Evolutionary conservation across 2,113 vertebrate species (phyloP).

Genomic region (Triplophysa siluroides): DNA sequence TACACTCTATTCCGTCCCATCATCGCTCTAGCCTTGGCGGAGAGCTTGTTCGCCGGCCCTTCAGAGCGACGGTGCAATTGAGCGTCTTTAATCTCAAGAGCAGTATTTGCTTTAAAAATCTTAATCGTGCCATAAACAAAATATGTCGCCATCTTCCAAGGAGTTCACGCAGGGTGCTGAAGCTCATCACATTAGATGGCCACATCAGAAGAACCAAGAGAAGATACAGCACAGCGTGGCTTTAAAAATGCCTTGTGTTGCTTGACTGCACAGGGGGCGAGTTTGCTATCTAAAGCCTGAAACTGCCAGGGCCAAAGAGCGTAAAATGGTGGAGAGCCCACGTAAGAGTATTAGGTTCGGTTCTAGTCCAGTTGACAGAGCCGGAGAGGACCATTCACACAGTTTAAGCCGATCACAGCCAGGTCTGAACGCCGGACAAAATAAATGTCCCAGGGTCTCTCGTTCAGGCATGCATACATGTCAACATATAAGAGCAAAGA

Average conservation of each 20-base stretch:
- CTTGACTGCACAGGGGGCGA: conserved; percentile 70
- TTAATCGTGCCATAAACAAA: conserved; percentile 61
- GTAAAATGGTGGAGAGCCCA: conserved; percentile 59
- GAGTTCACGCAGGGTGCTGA: conserved; percentile 45
- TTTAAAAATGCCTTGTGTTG: conserved; percentile 69
- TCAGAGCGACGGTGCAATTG: not conserved
- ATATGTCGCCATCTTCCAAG: conserved; percentile 38
- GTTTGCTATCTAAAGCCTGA: conserved; percentile 73
- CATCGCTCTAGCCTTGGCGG: not conserved
- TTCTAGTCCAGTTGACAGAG: conserved; percentile 46
- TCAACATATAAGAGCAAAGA: not conserved
- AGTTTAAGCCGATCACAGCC: conserved; percentile 14
- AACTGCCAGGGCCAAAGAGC: conserved; percentile 61
- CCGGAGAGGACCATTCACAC: conserved; percentile 12
- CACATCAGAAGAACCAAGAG: conserved; percentile 65
- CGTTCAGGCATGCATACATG: not conserved
- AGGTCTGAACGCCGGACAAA: not conserved
- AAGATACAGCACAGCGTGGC: conserved; percentile 58
- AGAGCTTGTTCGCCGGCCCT: not conserved
- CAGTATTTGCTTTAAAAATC: conserved; percentile 58
- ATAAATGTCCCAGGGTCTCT: conserved; percentile 25
- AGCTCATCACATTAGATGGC: conserved; percentile 65
- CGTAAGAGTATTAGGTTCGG: conserved; percentile 49
- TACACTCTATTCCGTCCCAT: conserved; percentile 44
- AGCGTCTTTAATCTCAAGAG: not conserved